These are phyloP conservation scores for Misgurnus anguillicaudatus DNA, from an alignment of 2,113 vertebrate species.

Conservation along the genomic window DNA sequence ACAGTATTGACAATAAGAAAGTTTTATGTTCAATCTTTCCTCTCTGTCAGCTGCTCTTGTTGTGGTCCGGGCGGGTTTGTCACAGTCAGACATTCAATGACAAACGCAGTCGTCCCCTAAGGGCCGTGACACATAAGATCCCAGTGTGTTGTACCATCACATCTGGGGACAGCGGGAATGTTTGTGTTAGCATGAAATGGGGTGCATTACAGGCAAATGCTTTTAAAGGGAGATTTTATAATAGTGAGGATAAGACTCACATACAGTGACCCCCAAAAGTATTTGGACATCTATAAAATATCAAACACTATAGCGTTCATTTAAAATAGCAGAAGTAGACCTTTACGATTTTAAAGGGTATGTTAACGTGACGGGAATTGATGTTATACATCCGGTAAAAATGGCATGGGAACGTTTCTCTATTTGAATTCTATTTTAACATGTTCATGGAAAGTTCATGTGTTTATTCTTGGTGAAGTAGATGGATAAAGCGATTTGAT, in stretches of 20 bases:
- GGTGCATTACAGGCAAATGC: background rate
- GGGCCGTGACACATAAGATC: constrained; percentile 11
- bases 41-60: background rate
- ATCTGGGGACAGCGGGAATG: background rate
- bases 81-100: constrained; percentile 48
- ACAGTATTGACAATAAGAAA: constrained; percentile 27
- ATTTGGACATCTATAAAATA: background rate
- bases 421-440: too few species aligned
- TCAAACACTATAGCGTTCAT: too few species aligned
- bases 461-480: too few species aligned
- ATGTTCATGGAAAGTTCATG: too few species aligned
- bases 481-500: too few species aligned
- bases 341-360: too few species aligned
- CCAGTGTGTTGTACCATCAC: background rate
- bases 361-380: too few species aligned
- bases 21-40: background rate
- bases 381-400: too few species aligned
- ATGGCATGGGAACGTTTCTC: too few species aligned
- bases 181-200: background rate
- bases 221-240: background rate
- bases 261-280: background rate
- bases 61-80: background rate
- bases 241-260: background rate
- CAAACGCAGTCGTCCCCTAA: constrained; percentile 28
- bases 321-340: too few species aligned